Conservation (phyloP, 1,140 invertebrate genomes). For the Calephelis nemesis region DNA sequence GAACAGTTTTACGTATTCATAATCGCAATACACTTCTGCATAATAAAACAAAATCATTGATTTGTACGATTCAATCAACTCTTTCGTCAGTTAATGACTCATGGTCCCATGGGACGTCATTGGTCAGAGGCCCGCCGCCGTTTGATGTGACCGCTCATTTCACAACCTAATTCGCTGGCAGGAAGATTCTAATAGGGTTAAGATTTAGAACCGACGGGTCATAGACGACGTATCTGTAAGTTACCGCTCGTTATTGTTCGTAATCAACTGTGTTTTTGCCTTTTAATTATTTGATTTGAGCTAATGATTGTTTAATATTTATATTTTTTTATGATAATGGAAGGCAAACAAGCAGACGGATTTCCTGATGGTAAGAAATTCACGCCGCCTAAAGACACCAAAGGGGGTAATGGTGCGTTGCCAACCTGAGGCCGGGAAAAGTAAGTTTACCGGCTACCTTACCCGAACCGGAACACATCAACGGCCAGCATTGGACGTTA, state of each 20-base stretch:
- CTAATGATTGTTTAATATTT: no score
- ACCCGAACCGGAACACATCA: no score
- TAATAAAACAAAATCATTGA: conserved; percentile 22
- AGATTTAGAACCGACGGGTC: conserved; percentile 63
- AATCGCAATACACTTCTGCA: no score
- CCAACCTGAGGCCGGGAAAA: no score
- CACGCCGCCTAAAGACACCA: no score
- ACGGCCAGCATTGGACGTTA: no score
- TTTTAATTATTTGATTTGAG: not conserved
- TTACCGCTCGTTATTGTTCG: not conserved
- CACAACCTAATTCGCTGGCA: conserved; percentile 50
- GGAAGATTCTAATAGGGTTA: conserved; percentile 68
- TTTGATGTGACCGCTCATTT: conserved; percentile 55
- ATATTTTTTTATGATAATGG: no score
- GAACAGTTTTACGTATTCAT: no score
- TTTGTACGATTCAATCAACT: conserved; percentile 46
- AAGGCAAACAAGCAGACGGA: no score
- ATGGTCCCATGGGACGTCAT: conserved; percentile 37
- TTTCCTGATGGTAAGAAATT: no score
- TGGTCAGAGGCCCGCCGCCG: conserved; percentile 41
- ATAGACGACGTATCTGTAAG: conserved; percentile 33
- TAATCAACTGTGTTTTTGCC: conserved; percentile 1
- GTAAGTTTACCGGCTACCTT: no score
- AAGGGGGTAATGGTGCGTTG: no score
- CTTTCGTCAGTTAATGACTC: conserved; percentile 45